Base-by-base conservation (phyloP, 2,797 vertebrate genomes). In the Acanthurus tractus region DNA sequence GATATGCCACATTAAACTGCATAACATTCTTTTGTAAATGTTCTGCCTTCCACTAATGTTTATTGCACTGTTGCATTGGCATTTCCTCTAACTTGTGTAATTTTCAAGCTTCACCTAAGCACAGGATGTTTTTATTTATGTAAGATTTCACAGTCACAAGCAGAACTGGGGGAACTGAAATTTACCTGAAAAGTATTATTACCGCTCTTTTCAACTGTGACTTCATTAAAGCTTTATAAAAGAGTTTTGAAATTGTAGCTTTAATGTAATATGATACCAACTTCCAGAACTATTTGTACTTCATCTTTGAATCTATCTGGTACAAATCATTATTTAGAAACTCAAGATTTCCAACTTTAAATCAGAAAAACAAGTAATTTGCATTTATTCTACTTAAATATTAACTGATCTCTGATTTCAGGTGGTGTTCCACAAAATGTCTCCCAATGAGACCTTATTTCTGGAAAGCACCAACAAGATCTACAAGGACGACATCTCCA, bases 341-440 rank as follows among this genome's bases (percentile, higher is more conserved):
- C 40, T 44, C 23, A 0, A n/a, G 5, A 17, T 54, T n/a, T 34
- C 6, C 45, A 0, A 0, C 45, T n/a, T 6, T 13, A 22, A 23
- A 42, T 69, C 13, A 46, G 38, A 7, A 17, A 15, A 2, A 48
- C 20, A 62, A 45, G 25, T 54, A 17, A 9, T 46, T 7, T 72
- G 50, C 0, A 8, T 78, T 72, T 23, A 6, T 59, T 59, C 2
- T 4, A 9, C 61, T 23, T n/a, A 36, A 53, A 67, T 14, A 50
- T 64, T 0, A 46, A 17, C 22, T 1, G 25, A 15, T 17, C 49
- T 89, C 34, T 86, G 6, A 17, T 93, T 92, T 71, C 90, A 99
- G 98, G 98, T 99, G 89, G 98, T 99, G 63, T 99, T 99, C 92
- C 98, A 99, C 92, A 99, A 99, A 94, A 99, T 99, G 98, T 99